Conservation (phyloP, 2,888 invertebrate species). For the Piscicola geometra region DNA sequence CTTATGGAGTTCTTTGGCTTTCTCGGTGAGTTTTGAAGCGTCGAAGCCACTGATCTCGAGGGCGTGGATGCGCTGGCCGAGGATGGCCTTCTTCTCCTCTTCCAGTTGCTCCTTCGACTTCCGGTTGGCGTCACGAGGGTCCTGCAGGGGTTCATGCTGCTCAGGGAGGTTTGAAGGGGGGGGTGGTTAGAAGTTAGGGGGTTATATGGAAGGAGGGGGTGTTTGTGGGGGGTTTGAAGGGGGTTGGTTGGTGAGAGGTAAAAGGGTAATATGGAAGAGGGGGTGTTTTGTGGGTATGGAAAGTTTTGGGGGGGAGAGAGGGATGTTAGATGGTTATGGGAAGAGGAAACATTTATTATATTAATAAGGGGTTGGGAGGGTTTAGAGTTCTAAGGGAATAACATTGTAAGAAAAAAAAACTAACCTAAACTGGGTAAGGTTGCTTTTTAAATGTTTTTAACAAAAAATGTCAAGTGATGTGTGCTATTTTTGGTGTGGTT, state of each 20-base stretch:
- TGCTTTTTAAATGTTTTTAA: no score
- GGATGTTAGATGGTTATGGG: no score
- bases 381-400: no score
- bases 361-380: no score
- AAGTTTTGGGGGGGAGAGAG: no score
- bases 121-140: constrained; percentile 45
- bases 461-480: no score
- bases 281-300: not conserved
- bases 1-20: constrained; percentile 88
- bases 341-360: no score
- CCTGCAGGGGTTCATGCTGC: not conserved
- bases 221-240: not conserved
- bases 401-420: no score
- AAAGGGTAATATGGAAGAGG: not conserved
- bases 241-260: not conserved
- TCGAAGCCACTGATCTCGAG: constrained; percentile 69
- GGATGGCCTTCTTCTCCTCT: constrained; percentile 94
- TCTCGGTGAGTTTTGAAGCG: constrained; percentile 73
- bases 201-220: not conserved
- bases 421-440: no score
- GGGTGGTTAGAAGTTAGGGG: no score
- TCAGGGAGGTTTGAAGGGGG: not conserved
- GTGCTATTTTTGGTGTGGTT: no score
- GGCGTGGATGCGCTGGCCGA: constrained; percentile 62
- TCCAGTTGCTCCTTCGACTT: constrained; percentile 99